These are phyloP conservation scores for Metalampra italica DNA, from an alignment of 2,888 invertebrate genomes.

Conservation along the genomic window DNA sequence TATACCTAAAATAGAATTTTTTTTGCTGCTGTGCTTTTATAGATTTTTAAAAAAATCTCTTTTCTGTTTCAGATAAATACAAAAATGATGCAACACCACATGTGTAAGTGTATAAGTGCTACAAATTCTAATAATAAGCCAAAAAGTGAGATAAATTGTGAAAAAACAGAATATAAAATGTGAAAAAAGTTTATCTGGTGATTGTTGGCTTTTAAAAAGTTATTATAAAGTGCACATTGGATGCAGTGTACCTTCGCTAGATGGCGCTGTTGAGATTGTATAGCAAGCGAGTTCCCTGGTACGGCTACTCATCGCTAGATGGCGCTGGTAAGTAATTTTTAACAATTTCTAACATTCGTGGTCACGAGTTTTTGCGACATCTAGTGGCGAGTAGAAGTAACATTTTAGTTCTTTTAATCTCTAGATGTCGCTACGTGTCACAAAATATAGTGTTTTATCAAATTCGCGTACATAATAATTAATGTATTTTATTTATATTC, in stretches of 20 bases:
- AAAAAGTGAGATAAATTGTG: conserved; percentile 37
- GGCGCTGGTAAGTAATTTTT: conserved; percentile 51
- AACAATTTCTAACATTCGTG: too few species aligned
- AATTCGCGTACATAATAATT: too few species aligned
- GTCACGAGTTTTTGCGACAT: conserved; percentile 29
- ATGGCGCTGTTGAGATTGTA: conserved; percentile 60
- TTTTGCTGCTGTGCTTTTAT: neutral
- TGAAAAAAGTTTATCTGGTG: conserved; percentile 28
- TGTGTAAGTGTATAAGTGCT: conserved; percentile 59
- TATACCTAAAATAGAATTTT: neutral
- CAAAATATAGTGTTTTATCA: neutral
- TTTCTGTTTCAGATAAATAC: conserved; percentile 61
- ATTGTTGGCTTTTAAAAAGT: conserved; percentile 23
- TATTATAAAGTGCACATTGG: conserved; percentile 58
- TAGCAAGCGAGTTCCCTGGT: conserved; percentile 41
- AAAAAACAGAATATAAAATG: conserved; percentile 36
- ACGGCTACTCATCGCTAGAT: conserved; percentile 52
- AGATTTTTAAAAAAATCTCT: conserved; percentile 15
- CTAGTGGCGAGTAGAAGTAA: conserved; percentile 37
- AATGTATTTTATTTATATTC: too few species aligned
- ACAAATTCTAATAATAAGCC: conserved; percentile 44
- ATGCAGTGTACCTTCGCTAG: conserved; percentile 69
- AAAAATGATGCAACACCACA: conserved; percentile 51
- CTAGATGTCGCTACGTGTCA: conserved; percentile 42
- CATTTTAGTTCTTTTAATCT: conserved; percentile 12